Percentiles rank a stretch among this genome's conserved stretches.
These are phyloP conservation scores for Zosterops japonicus DNA, from an alignment of 2,113 vertebrate species.

Conservation along the genomic window DNA sequence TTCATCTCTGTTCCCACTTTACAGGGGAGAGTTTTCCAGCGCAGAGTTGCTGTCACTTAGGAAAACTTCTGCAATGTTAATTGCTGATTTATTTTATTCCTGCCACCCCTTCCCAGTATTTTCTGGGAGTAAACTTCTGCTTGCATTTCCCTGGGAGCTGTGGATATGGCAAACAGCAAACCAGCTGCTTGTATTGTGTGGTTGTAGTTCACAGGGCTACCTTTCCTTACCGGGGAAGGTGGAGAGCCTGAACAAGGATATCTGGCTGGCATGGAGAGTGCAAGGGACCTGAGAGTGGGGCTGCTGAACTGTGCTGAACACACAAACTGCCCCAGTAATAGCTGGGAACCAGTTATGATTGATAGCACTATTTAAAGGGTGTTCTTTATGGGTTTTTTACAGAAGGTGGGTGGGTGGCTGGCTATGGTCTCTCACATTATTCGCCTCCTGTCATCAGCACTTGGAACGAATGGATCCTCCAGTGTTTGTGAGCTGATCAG, in stretches of 20 bases:
- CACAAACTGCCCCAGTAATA: neutral
- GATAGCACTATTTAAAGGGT: neutral
- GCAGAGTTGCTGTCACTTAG: neutral
- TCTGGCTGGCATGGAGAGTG: neutral
- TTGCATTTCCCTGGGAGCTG: neutral
- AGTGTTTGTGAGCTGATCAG: neutral
- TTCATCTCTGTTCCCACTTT: neutral
- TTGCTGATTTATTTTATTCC: neutral
- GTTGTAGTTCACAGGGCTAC: accelerated
- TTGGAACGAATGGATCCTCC: neutral
- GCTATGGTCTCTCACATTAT: neutral
- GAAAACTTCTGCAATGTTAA: neutral
- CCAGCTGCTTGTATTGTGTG: neutral
- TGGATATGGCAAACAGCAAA: neutral
- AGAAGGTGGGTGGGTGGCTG: neutral
- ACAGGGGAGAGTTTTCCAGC: neutral
- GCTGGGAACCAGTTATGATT: neutral
- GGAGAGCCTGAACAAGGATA: neutral
- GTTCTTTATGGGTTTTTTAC: neutral
- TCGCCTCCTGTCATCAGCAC: neutral
- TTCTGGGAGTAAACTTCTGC: neutral
- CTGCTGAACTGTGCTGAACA: neutral
- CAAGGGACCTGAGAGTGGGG: accelerated
- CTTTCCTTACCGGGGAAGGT: neutral
- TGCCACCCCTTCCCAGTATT: neutral